Base-by-base conservation (phyloP, 2,797 vertebrate genomes). In the Eleutherodactylus coqui region DNA sequence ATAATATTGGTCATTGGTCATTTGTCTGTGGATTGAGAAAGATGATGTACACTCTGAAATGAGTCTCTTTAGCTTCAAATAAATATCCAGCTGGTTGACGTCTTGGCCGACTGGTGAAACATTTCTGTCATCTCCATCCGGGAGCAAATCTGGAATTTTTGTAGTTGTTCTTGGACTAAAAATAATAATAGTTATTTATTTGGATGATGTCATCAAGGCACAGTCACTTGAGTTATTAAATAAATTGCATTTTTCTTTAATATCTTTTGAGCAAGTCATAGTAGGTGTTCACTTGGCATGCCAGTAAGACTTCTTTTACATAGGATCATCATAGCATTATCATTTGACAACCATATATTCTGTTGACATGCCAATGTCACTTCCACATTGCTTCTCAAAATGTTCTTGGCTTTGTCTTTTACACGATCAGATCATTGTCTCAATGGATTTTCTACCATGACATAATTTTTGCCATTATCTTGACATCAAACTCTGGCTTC, bases 391-490 rank as follows among this genome's bases (percentile, higher is more conserved):
- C 73, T 85, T 79, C 64, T 69, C 27, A 70, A 53, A 67, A 41
- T 60, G 75, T 78, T 85, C 47, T 41, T 72, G 38, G 64, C 27
- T 41, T 70, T 60, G 80, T 87, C 85, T 72, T 79, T 67, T 78
- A 83, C 82, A 75, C 79, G 53, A 87, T 83, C 86, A 79, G 62
- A 84, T 87, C 75, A 79, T 84, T 29, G 64, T 79, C 86, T 87
- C 86, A 51, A 62, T 75, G 81, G 86, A 79, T 83, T 87, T n/a
- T 87, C 82, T 87, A 84, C 67, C 64, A 84, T 87, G 86, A 84
- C 86, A 87, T 87, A 84, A 87, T 87, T 80, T n/a, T 87, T 64
- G 55, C 76, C 69, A 84, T 84, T 87, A 87, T 84, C 86, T 80
- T 87, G 75, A 87, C 86, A 83, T 83, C 81, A 87, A 87, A 87